These are phyloP conservation scores for Aphodius granarius DNA, from an alignment of 2,888 invertebrate species.

Conservation along the genomic window DNA sequence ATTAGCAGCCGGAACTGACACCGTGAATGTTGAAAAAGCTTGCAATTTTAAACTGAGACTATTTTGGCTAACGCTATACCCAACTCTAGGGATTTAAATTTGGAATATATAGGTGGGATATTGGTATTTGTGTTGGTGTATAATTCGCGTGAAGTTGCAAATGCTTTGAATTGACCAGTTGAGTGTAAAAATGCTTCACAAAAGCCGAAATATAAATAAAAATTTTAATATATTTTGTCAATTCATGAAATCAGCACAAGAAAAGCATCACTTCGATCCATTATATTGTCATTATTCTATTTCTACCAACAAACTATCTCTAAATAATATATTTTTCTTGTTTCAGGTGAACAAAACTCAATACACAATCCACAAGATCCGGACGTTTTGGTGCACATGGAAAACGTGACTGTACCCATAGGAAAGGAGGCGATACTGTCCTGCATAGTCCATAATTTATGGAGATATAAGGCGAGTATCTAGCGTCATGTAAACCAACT, in stretches of 20 bases:
- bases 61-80: not conserved
- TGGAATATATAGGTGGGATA: not conserved
- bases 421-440: slow-evolving; percentile 10
- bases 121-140: no score
- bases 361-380: not conserved
- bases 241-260: no score
- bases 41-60: not conserved
- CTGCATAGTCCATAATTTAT: slow-evolving; percentile 10
- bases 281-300: no score
- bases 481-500: not conserved
- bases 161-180: no score
- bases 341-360: not conserved
- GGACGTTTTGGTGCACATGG: not conserved
- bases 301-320: not conserved
- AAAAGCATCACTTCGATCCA: no score
- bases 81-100: not conserved
- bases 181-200: no score
- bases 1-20: not conserved
- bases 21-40: not conserved
- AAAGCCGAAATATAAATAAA: no score
- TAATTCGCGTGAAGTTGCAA: no score
- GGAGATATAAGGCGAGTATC: slow-evolving; percentile 5
- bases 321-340: not conserved
- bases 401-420: slow-evolving; percentile 2
- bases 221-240: no score